Conservation (phyloP, 2,797 vertebrate species). For the Rousettus madagascariensis region DNA sequence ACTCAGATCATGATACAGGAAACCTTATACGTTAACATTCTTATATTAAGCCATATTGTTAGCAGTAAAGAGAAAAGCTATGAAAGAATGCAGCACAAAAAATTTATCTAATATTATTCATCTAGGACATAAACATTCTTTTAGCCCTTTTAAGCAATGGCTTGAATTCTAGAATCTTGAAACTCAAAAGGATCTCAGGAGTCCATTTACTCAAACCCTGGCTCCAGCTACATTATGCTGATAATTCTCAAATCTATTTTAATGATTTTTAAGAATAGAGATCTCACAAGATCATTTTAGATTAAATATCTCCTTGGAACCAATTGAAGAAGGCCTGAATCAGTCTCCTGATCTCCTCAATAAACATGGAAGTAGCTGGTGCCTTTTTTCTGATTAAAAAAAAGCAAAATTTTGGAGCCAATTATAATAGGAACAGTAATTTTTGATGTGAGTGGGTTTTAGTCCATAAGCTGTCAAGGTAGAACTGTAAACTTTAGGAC, state of each 20-base stretch:
- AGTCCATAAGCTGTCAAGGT: background rate
- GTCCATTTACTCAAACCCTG: background rate
- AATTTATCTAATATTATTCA: constrained; percentile 16
- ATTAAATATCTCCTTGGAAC: constrained; percentile 18
- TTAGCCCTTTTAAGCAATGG: background rate
- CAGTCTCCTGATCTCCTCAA: background rate
- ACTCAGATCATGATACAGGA: constrained; percentile 15
- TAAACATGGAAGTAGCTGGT: background rate
- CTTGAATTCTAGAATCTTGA: constrained; percentile 44
- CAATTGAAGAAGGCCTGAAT: background rate
- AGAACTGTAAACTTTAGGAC: constrained; percentile 22
- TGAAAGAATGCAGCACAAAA: background rate
- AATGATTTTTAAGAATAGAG: constrained; percentile 32
- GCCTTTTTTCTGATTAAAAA: constrained; percentile 35
- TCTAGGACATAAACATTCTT: background rate
- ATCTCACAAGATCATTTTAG: constrained; percentile 38
- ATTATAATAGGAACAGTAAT: background rate
- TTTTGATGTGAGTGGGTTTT: background rate
- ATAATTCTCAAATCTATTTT: constrained; percentile 36
- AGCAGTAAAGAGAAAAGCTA: constrained; percentile 17
- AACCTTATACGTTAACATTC: constrained; percentile 9
- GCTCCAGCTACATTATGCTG: background rate
- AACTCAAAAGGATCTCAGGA: constrained; percentile 20
- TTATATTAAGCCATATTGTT: background rate
- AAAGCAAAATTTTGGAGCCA: background rate